Percentiles rank a stretch among this genome's conserved stretches.
These are phyloP conservation scores for Himalopsyche anomala DNA, from an alignment of 2,888 invertebrate species.

Conservation along the genomic window DNA sequence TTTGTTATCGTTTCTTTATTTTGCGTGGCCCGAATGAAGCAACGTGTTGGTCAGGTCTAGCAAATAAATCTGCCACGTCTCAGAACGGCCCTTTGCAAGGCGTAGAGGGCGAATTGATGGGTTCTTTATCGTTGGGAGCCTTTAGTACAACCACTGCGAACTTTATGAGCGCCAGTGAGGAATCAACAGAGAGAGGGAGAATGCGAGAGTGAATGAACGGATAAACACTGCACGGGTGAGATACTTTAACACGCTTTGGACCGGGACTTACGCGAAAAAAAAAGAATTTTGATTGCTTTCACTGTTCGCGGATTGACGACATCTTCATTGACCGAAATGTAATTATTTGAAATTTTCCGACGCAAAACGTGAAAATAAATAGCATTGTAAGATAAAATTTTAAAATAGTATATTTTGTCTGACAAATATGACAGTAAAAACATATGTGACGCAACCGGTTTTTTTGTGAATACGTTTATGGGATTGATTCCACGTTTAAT, in stretches of 20 bases:
- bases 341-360: neutral
- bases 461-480: too few species aligned
- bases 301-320: neutral
- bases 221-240: slow-evolving; percentile 46
- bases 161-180: slow-evolving; percentile 53
- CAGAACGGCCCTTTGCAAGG: slow-evolving; percentile 54
- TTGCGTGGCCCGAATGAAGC: slow-evolving; percentile 51
- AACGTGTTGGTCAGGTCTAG: slow-evolving; percentile 38
- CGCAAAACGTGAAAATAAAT: neutral
- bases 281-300: slow-evolving; percentile 13
- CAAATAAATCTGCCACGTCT: slow-evolving; percentile 61
- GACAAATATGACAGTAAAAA: too few species aligned
- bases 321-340: neutral
- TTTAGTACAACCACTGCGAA: slow-evolving; percentile 45
- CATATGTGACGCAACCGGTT: too few species aligned
- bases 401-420: too few species aligned
- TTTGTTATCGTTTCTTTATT: slow-evolving; percentile 1
- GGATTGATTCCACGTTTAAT: too few species aligned
- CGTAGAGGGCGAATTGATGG: slow-evolving; percentile 58
- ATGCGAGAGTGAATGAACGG: slow-evolving; percentile 38
- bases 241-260: slow-evolving; percentile 2
- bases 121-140: slow-evolving; percentile 61
- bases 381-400: too few species aligned
- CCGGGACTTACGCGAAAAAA: neutral
- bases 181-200: slow-evolving; percentile 55